Evolutionary conservation across 1,140 invertebrate genomes (phyloP).

Genomic region (Drosophila aff.): DNA sequence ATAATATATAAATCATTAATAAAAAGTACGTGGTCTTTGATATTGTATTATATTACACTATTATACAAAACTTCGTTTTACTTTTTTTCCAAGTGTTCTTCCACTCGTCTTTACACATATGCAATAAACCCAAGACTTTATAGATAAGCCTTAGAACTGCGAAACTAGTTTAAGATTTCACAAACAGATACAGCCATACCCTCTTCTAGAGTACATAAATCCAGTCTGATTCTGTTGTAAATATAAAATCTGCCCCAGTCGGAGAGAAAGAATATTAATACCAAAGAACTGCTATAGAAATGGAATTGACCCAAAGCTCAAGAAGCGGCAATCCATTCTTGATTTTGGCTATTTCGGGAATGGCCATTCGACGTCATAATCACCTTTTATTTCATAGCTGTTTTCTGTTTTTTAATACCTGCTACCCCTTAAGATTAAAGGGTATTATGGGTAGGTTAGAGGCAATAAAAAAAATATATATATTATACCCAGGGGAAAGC

Average conservation of each 20-base stretch:
- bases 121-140: constrained; percentile 7
- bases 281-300: background rate
- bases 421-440: background rate
- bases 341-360: constrained; percentile 18
- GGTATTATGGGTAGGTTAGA: background rate
- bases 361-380: constrained; percentile 37
- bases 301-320: constrained; percentile 36
- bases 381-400: constrained; percentile 19
- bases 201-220: background rate
- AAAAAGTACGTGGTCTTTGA: too few species aligned
- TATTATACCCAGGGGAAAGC: background rate
- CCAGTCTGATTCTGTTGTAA: background rate
- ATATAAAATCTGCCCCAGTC: background rate
- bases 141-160: background rate
- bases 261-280: background rate
- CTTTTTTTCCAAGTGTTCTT: background rate
- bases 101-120: background rate
- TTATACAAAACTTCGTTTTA: too few species aligned
- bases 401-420: constrained; percentile 6
- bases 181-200: background rate
- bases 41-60: background rate
- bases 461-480: background rate
- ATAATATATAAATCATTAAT: too few species aligned
- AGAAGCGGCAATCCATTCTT: constrained; percentile 8
- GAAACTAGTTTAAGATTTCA: constrained; percentile 9